A percentile compares a stretch with the other conserved stretches of the same genome.
Evolutionary conservation across 2,113 vertebrate genomes (phyloP).

Genomic region (Pollachius pollachius): DNA sequence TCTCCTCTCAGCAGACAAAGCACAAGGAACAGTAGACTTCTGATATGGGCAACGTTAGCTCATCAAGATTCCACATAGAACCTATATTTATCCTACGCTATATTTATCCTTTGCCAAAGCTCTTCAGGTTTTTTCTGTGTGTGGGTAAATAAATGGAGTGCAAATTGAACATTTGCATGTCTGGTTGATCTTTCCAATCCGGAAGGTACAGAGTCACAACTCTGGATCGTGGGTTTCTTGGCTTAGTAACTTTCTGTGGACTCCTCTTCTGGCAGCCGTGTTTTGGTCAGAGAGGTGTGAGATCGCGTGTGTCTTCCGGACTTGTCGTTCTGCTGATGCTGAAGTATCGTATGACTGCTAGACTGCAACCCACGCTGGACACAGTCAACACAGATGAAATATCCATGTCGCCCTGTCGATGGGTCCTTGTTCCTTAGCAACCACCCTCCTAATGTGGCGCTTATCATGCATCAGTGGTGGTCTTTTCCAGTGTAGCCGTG

Average conservation of each 20-base stretch:
- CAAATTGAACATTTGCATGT: too few species aligned
- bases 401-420: slow-evolving; percentile 56
- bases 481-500: slow-evolving; percentile 32
- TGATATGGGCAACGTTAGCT: background rate
- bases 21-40: slow-evolving; percentile 26
- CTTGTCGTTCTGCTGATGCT: slow-evolving; percentile 44
- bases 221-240: too few species aligned
- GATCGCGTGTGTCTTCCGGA: slow-evolving; percentile 57
- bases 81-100: background rate
- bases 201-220: too few species aligned
- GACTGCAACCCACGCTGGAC: slow-evolving; percentile 26
- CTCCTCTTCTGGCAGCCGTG: background rate
- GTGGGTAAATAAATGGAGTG: too few species aligned
- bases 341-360: slow-evolving; percentile 63
- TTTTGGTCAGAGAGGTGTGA: slow-evolving; percentile 40
- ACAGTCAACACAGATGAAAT: slow-evolving; percentile 49
- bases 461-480: slow-evolving; percentile 39
- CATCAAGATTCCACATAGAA: background rate
- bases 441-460: slow-evolving; percentile 43
- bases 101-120: background rate
- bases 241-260: slow-evolving; percentile 15
- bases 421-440: slow-evolving; percentile 60
- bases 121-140: too few species aligned
- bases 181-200: too few species aligned
- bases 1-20: slow-evolving; percentile 40